Conservation (phyloP, 2,797 vertebrate species). For the Muscicapa striata region DNA sequence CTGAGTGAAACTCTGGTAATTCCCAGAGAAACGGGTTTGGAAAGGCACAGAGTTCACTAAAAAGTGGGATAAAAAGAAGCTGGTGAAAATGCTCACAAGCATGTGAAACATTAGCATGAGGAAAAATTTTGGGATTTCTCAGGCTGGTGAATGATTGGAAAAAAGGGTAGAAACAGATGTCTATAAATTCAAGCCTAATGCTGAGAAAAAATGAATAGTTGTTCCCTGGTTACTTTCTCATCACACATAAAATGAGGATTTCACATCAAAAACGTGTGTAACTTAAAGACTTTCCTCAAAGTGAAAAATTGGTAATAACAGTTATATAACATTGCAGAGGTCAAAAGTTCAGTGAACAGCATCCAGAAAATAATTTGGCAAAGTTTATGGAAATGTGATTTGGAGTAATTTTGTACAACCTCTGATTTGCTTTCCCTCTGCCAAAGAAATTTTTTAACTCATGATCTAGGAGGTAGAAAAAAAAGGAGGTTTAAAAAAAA, state of each 20-base stretch:
- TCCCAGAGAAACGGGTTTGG: background rate
- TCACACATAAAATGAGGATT: background rate
- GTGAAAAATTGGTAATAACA: background rate
- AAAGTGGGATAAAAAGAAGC: background rate
- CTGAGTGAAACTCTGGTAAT: background rate
- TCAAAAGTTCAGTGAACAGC: background rate
- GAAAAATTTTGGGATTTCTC: background rate
- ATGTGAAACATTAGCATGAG: background rate
- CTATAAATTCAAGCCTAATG: background rate
- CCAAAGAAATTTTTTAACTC: background rate
- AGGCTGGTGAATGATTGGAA: background rate
- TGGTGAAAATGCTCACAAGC: background rate
- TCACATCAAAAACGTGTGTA: background rate
- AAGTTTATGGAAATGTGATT: background rate
- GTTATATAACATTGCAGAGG: background rate
- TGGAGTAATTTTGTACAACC: background rate
- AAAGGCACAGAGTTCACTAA: background rate
- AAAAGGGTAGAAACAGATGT: background rate
- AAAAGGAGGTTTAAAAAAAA: background rate
- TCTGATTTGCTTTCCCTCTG: background rate
- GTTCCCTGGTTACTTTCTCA: accelerated
- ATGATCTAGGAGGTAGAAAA: background rate
- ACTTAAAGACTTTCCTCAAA: background rate
- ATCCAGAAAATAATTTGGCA: background rate
- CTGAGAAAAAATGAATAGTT: background rate